A percentile compares a stretch with the other conserved stretches of the same genome.
Evolutionary conservation across 2,888 invertebrate species (phyloP).

Genomic region (Cybosia mesomella): DNA sequence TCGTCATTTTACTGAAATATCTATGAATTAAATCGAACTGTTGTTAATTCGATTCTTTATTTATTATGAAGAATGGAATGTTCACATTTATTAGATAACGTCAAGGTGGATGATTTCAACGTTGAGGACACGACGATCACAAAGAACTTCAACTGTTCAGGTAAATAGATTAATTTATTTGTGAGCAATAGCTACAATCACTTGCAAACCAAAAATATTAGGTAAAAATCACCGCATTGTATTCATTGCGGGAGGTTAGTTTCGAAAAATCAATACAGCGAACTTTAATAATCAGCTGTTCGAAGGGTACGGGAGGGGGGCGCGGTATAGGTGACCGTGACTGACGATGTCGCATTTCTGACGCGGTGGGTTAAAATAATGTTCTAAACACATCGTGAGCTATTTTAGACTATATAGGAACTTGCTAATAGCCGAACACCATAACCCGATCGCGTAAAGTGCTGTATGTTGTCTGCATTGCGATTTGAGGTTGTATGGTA

Average conservation of each 20-base stretch:
- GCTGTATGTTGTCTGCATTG: conserved; percentile 12
- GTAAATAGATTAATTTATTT: conserved; percentile 74
- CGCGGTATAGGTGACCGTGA: conserved; percentile 81
- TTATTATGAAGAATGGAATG: conserved; percentile 89
- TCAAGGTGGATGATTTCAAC: conserved; percentile 86
- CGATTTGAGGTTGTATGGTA: neutral
- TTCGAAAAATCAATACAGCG: conserved; percentile 84
- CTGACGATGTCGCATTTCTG: conserved; percentile 68
- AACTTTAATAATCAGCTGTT: conserved; percentile 86
- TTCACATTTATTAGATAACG: conserved; percentile 89
- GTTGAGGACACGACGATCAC: conserved; percentile 83
- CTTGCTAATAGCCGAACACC: conserved; percentile 23
- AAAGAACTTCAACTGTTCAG: conserved; percentile 89
- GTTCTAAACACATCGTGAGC: conserved; percentile 43
- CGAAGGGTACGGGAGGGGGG: conserved; percentile 70
- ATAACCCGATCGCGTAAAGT: conserved; percentile 26
- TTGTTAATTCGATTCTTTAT: conserved; percentile 57
- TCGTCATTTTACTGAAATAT: conserved; percentile 59
- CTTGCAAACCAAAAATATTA: conserved; percentile 28
- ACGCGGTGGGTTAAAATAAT: conserved; percentile 64
- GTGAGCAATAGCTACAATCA: conserved; percentile 45
- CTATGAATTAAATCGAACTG: conserved; percentile 65
- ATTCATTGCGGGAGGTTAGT: conserved; percentile 73
- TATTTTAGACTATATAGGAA: conserved; percentile 53
- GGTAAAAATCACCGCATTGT: conserved; percentile 50